Evolutionary conservation across 53 echinoderm and acorn worm genomes (phyloP), one percentile per base, ranked within the genome.

Genomic region (Apostichopus leukothele): DNA sequence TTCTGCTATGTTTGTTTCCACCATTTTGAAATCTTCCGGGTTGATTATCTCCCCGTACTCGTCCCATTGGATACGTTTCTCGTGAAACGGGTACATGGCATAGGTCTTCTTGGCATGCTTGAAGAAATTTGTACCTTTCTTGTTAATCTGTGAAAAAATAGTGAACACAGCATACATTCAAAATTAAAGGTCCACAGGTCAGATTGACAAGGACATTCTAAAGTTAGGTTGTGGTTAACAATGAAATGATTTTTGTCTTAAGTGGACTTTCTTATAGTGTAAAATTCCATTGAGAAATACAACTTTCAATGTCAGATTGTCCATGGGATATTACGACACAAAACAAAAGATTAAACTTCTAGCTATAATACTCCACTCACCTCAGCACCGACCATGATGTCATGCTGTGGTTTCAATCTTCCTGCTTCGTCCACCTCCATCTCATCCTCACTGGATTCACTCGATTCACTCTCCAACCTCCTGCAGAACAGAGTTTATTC

Each of bases 81-180:
- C 97, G 74, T 95, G 97, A 89, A 93, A 97, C 52, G 97, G 97
- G 76, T 95, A 97, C 97, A 97, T 97, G 19, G 92, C 93, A 86
- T 89, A 97, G 3, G 97, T 94, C 90, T 97, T 97, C 92, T 94
- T 95, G 60, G 95, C 95, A 78, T 95, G 92, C 92, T 97, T 97
- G 93, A 97, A 97, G 91, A 97, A 97, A 88, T 95, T 95, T 50
- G 96, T 96, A 26, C 97, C 93, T 76, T 97, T 97, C 84, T 95
- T 97, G 23, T 93, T 91, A 18, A 89, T 91, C 97, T 97, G 86
- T 4, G 73, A 57, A 57, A 57, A 57, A 7, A 57, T 39, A 3
- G 39, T 39, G 39, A 39, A 3, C 39, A 3, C 39, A 3, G 39
- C 2, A 3, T 39, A 3, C 2, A 3, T 39, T 39, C 39, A 39